Conservation (phyloP, 2,113 vertebrate genomes). For the Thermophis baileyi region DNA sequence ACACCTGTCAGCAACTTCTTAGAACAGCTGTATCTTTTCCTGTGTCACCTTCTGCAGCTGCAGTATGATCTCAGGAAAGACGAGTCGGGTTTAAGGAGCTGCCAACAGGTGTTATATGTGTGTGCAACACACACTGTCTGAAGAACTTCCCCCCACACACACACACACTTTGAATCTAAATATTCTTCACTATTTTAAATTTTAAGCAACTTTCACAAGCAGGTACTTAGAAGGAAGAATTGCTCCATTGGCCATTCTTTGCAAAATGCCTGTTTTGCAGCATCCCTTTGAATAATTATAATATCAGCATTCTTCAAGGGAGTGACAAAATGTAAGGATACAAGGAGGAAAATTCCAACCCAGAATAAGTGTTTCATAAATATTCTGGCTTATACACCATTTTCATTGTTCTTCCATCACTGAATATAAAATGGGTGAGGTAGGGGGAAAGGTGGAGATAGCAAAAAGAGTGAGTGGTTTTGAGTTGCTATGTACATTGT, state of each 20-base stretch:
- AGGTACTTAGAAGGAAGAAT: neutral
- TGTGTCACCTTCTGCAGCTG: neutral
- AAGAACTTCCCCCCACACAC: too few relatives aligned
- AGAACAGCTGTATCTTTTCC: neutral
- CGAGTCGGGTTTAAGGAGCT: neutral
- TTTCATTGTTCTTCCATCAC: neutral
- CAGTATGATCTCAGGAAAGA: neutral
- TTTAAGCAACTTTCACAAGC: neutral
- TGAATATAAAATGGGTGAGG: neutral
- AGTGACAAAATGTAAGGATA: neutral
- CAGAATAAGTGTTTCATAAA: neutral
- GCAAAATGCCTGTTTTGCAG: neutral
- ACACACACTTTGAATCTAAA: neutral
- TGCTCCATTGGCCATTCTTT: neutral
- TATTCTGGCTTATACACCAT: neutral
- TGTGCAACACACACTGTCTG: neutral
- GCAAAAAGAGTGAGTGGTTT: neutral
- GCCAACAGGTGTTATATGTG: neutral
- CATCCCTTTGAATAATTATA: neutral
- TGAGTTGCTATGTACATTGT: neutral
- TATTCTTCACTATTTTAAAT: neutral
- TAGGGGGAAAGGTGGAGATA: neutral
- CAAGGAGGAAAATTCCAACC: neutral
- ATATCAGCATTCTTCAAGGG: neutral
- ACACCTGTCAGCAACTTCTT: neutral